A percentile compares a stretch with the other conserved stretches of the same genome.
phyloP scores from a whole-genome alignment of 2,888 invertebrate species.

The Caenorhabditis sp. region DNA sequence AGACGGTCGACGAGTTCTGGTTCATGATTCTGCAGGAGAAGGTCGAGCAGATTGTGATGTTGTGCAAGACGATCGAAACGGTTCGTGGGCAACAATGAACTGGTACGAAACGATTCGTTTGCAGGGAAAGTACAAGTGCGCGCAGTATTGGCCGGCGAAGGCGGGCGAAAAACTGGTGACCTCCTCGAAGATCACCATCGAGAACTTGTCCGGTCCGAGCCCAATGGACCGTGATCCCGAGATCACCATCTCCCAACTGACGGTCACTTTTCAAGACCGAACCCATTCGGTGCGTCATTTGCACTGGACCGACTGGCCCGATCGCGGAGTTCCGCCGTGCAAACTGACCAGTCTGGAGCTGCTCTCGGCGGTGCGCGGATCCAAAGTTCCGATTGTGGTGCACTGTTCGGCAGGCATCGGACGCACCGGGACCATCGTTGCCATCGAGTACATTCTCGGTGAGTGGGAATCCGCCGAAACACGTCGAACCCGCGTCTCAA shows the following conservation, averaged over 20 bases:
- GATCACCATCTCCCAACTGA: constrained; percentile 40
- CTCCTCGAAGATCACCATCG: constrained; percentile 24
- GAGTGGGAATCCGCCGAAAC: not conserved
- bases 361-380: constrained; percentile 62
- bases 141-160: constrained; percentile 67
- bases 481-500: not conserved
- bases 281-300: constrained; percentile 51
- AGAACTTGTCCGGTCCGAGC: constrained; percentile 35
- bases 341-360: constrained; percentile 50
- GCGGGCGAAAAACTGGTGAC: constrained; percentile 37
- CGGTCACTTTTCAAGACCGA: not conserved
- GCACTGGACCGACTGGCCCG: constrained; percentile 70
- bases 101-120: not conserved
- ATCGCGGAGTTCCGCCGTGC: constrained; percentile 61
- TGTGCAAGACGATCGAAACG: constrained; percentile 68
- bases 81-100: too few species aligned
- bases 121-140: constrained; percentile 85
- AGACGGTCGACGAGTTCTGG: constrained; percentile 57
- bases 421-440: constrained; percentile 65
- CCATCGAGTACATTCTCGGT: constrained; percentile 65
- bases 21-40: constrained; percentile 55
- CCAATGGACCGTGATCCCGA: constrained; percentile 39
- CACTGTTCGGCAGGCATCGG: constrained; percentile 70
- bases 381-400: constrained; percentile 63
- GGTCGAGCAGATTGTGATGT: constrained; percentile 54